phyloP scores from a whole-genome alignment of 2,113 vertebrate genomes.

The Rynchops niger region DNA sequence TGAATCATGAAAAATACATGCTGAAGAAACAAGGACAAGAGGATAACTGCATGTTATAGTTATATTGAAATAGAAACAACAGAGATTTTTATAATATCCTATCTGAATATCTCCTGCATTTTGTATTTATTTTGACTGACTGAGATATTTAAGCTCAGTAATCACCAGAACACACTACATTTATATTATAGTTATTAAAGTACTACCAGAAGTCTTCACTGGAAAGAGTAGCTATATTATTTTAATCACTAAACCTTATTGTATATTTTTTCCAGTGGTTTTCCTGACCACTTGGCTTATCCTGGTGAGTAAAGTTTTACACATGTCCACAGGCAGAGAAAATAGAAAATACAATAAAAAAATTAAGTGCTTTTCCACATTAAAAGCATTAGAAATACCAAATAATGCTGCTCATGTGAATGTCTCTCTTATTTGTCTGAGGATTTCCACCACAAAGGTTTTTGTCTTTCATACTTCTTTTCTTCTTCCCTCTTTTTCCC shows the following conservation, averaged over 20 bases:
- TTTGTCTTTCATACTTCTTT: background rate
- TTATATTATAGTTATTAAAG: background rate
- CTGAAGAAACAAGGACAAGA: background rate
- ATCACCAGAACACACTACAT: background rate
- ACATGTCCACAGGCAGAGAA: background rate
- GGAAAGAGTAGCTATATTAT: background rate
- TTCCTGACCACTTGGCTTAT: background rate
- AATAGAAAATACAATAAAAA: background rate
- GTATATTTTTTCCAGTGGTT: background rate
- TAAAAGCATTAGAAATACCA: background rate
- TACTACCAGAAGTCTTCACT: background rate
- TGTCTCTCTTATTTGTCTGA: background rate
- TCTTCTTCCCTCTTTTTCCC: background rate
- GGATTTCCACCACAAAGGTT: background rate
- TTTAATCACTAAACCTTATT: background rate
- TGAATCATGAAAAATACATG: background rate
- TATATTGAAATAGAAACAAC: background rate
- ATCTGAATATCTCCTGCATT: background rate
- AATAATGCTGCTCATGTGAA: background rate
- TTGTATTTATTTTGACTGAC: background rate
- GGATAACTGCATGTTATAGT: background rate
- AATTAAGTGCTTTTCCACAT: background rate
- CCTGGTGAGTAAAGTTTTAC: background rate
- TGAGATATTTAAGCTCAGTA: background rate
- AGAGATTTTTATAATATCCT: background rate